Evolutionary conservation across 2,113 vertebrate species (phyloP), one percentile per base, ranked within the genome.

Genomic region (Pygoscelis adeliae): DNA sequence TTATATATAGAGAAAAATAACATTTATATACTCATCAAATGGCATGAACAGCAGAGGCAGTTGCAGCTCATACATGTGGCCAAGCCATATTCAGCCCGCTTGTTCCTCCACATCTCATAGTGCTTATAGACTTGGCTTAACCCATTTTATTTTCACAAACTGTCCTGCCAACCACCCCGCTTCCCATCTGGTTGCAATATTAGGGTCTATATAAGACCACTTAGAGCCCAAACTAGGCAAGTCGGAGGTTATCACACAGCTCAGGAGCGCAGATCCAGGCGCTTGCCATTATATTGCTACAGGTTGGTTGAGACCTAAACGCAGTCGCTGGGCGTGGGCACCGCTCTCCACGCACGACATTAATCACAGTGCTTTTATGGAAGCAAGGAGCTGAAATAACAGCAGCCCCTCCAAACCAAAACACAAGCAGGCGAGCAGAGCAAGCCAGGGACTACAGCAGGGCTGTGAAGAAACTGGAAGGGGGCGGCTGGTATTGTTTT

Each of bases 351-450:
- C 1, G 2, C 50, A 20, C 4, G 0, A 36, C 14, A 11, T 58
- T 18, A 58, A 50, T 44, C 61, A 36, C 6, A 3, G 84, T 0
- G 0, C 52, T 79, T 53, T 25, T 25, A 34, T 3, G 26, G 72
- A 66, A 83, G n/a, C 2, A 4, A 61, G 66, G 87, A 87, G 55
- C 72, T 92, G 80, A 49, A 94, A 89, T 27, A 95, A 89, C 69
- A 94, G 65, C 89, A 95, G 83, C 83, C 42, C 77, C 93, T 94
- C 89, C 73, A 92, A 95, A 93, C 14, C 72, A 89, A 92, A 96
- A 92, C 59, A 92, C 25, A 16, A 89, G 63, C 76, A 83, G 67
- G 83, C 15, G 0, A 86, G 52, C 65, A 50, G 44, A 79, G 32
- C 44, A 72, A 78, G 86, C 26, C 46, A 21, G 40, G 40, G 55